Conservation (phyloP, 2,888 invertebrate species). For the Eledone cirrhosa region DNA sequence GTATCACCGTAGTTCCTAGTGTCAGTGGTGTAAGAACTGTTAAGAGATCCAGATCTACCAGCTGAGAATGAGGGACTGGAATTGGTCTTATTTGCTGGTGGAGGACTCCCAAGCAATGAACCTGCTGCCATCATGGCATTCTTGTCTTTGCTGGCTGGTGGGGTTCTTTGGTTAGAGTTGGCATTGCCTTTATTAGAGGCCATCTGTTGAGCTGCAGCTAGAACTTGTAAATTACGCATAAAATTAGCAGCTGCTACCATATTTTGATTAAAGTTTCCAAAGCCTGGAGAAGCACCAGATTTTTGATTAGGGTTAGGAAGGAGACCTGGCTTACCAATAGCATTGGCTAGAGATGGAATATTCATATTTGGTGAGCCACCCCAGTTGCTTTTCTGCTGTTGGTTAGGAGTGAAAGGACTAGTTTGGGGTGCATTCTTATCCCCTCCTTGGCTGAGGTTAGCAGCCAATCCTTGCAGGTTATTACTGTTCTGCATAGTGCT, state of each 20-base stretch:
- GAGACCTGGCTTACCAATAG: constrained; percentile 12
- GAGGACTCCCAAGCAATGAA: constrained; percentile 12
- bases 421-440: constrained; percentile 8
- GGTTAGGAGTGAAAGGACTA: neutral
- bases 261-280: neutral
- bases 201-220: constrained; percentile 33
- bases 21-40: neutral
- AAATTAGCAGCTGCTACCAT: constrained; percentile 38
- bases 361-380: neutral
- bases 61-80: neutral
- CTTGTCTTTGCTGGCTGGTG: neutral
- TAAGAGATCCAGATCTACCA: neutral
- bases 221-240: constrained; percentile 40
- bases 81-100: constrained; percentile 1
- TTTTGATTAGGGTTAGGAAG: constrained; percentile 21
- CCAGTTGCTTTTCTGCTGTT: neutral
- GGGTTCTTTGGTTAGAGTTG: neutral
- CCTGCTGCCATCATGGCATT: neutral
- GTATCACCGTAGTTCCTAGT: constrained; percentile 17
- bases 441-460: constrained; percentile 22
- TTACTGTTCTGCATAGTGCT: constrained; percentile 40
- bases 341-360: neutral
- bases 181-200: neutral
- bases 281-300: neutral
- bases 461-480: constrained; percentile 34